A percentile compares a stretch with the other conserved stretches of the same genome.
phyloP scores from a whole-genome alignment of 2,113 vertebrate species.

The Xiphorhynchus elegans region DNA sequence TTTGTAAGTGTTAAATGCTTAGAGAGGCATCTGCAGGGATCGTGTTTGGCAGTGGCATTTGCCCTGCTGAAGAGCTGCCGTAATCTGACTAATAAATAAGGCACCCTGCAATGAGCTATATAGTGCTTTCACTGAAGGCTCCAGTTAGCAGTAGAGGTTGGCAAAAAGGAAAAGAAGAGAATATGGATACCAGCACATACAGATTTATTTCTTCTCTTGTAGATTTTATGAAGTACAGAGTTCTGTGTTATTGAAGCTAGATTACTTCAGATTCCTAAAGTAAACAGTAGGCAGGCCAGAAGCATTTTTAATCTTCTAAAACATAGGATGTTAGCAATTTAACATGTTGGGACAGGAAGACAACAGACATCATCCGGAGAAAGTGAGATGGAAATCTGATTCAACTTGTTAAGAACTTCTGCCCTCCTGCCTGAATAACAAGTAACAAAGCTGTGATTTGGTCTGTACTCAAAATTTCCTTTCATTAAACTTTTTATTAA shows the following conservation, averaged over 20 bases:
- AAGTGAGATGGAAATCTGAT: background rate
- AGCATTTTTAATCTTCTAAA: conserved; percentile 1
- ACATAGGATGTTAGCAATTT: background rate
- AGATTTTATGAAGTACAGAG: background rate
- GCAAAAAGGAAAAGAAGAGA: background rate
- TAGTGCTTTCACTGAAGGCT: background rate
- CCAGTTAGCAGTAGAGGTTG: background rate
- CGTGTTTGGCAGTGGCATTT: background rate
- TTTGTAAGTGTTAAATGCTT: background rate
- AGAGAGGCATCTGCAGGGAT: background rate
- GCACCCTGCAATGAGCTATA: background rate
- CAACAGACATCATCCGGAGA: background rate
- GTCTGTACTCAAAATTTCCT: background rate
- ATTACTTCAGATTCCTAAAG: background rate
- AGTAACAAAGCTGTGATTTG: background rate
- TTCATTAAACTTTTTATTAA: background rate
- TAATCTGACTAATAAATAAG: conserved; percentile 3
- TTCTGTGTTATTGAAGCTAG: background rate
- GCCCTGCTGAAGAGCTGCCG: background rate
- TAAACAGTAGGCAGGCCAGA: background rate
- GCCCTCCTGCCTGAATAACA: background rate
- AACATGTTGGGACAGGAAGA: background rate
- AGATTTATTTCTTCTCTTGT: background rate
- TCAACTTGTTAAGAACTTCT: background rate
- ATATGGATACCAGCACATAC: background rate